These are phyloP conservation scores for Drosophila differens DNA, from an alignment of 2,888 invertebrate genomes.

Conservation along the genomic window DNA sequence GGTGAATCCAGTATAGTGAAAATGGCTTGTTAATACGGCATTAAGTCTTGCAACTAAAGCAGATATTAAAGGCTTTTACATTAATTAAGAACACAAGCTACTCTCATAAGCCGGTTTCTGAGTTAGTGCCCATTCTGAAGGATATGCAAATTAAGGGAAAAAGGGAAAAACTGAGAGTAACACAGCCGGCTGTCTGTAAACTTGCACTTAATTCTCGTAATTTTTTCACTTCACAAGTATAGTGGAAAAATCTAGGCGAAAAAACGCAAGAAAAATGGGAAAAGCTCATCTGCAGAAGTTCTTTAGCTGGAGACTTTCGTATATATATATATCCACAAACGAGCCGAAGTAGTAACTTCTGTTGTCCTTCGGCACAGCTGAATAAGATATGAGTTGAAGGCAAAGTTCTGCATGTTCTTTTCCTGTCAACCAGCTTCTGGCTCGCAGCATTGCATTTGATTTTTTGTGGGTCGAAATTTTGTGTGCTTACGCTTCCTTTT, in stretches of 20 bases:
- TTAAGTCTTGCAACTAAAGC: constrained; percentile 27
- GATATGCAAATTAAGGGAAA: constrained; percentile 53
- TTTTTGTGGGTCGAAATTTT: constrained; percentile 30
- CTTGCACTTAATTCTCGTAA: constrained; percentile 66
- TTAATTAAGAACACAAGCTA: constrained; percentile 51
- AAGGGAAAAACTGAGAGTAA: constrained; percentile 5
- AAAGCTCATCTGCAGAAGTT: constrained; percentile 66
- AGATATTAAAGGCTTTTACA: constrained; percentile 40
- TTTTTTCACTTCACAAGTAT: constrained; percentile 52
- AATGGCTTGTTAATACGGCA: background rate
- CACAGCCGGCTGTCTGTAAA: constrained; percentile 37
- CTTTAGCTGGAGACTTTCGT: constrained; percentile 36
- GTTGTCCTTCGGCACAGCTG: constrained; percentile 59
- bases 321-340: constrained; percentile 23
- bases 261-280: constrained; percentile 54
- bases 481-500: constrained; percentile 62
- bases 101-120: constrained; percentile 43
- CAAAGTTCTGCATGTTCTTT: constrained; percentile 61
- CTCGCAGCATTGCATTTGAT: constrained; percentile 38
- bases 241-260: constrained; percentile 30
- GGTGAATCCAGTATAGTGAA: background rate
- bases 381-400: constrained; percentile 67
- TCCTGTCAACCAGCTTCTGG: constrained; percentile 30
- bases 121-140: constrained; percentile 30
- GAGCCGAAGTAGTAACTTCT: constrained; percentile 28